Percentiles rank a stretch among this genome's conserved stretches.
These are phyloP conservation scores for Alexandromys oeconomus DNA, from an alignment of 2,797 vertebrate species.

Conservation along the genomic window DNA sequence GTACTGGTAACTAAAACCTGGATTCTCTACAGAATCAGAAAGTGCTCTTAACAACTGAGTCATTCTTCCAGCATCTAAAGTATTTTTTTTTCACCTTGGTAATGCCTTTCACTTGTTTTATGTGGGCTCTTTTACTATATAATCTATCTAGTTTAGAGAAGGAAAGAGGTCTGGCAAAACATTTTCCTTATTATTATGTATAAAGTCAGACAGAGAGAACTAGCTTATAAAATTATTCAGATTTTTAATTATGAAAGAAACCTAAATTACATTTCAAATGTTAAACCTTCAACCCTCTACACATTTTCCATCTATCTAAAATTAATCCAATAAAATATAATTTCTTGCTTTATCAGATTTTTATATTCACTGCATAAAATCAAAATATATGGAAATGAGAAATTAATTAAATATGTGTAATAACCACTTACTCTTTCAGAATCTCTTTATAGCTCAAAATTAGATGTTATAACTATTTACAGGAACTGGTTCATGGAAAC, in stretches of 20 bases:
- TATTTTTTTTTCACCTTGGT: neutral
- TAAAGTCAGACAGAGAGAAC: neutral
- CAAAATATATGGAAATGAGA: conserved; percentile 58
- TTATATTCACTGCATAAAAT: conserved; percentile 68
- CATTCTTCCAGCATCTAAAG: neutral
- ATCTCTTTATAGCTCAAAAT: conserved; percentile 37
- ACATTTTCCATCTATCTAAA: conserved; percentile 67
- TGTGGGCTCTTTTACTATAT: neutral
- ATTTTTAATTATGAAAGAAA: conserved; percentile 59
- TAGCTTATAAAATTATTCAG: conserved; percentile 45
- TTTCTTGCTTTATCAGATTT: conserved; percentile 62
- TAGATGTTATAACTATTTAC: conserved; percentile 63
- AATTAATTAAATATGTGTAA: conserved; percentile 62
- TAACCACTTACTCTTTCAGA: conserved; percentile 52
- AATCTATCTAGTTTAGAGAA: neutral
- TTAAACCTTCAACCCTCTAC: conserved; percentile 35
- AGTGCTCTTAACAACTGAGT: too few relatives aligned
- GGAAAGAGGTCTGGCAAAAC: neutral
- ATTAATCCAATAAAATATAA: conserved; percentile 71
- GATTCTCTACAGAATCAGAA: neutral
- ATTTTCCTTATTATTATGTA: conserved; percentile 39
- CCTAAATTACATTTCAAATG: conserved; percentile 69
- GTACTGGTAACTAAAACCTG: neutral
- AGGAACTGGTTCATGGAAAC: neutral
- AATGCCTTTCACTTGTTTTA: neutral